Base-by-base conservation (phyloP, 2,113 vertebrate species). In the Pao palembangensis region DNA sequence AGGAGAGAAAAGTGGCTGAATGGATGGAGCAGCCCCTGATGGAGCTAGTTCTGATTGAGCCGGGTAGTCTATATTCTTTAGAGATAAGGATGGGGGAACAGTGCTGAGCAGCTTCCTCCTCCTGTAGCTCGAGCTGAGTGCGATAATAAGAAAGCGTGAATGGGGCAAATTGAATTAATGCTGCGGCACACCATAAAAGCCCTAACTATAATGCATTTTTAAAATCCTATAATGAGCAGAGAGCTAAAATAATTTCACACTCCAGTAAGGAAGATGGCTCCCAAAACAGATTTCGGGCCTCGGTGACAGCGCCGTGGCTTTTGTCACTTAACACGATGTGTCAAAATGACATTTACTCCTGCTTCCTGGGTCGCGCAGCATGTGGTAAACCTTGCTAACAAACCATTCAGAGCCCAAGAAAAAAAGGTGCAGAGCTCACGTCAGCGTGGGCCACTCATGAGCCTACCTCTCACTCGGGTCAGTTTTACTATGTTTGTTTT, bases 241-340 rank as follows among this genome's bases (percentile, higher is more conserved):
- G 82, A 87, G 88, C 84, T 88, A 79, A 88, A 88, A 89, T 89
- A 85, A 89, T 89, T 89, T 89, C 88, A 89, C 88, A 88, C 85
- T 79, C 73, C 81, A 81, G 61, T 87, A 85, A 81, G 78, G 79
- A 85, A 86, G 85, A 87, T 83, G 87, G 76, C 67, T 73, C 64
- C 73, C 66, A 65, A 73, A 38, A 85, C 82, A 86, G 79, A 80
- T 85, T 83, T 79, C 60, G 73, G 87, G 78, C 75, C 76, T 61
- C 70, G 76, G 77, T 70, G 78, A 83, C 81, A 80, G 69, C 49
- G 75, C 70, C 61, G 21, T 59, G 59, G 69, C 70, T 83, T 85
- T 80, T 80, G 85, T 84, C 84, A 78, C 76, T 84, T 80, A 69
- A 73, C 67, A 76, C 68, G 76, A 81, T 73, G 48, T 68, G 78